Conservation (phyloP, 2,797 vertebrate species). For the Typhlichthys eigenmanni region DNA sequence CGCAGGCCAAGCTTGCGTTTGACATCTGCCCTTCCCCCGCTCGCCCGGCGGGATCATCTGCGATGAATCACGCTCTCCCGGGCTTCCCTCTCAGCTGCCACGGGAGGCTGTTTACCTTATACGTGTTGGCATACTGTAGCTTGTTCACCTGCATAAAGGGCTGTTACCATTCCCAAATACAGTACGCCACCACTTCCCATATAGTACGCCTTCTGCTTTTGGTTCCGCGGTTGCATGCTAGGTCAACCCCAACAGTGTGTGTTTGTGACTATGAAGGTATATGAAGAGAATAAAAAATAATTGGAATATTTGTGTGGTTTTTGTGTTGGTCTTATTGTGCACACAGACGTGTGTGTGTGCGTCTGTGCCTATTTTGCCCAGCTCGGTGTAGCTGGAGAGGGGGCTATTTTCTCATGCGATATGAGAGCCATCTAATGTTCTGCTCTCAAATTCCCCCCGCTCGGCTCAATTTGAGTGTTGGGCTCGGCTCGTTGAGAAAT, state of each 20-base stretch:
- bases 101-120: no score
- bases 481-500: conserved; percentile 82
- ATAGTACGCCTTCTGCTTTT: conserved; percentile 24
- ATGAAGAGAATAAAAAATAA: no score
- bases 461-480: conserved; percentile 80
- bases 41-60: background rate
- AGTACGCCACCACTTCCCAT: no score
- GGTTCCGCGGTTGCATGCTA: conserved; percentile 61
- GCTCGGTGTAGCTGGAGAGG: conserved; percentile 72
- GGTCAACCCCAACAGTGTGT: conserved; percentile 51
- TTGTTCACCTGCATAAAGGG: conserved; percentile 54
- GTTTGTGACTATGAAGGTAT: conserved; percentile 22
- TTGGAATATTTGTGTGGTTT: background rate
- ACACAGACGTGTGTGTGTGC: conserved; percentile 1
- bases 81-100: background rate
- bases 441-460: conserved; percentile 79
- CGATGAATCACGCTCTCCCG: background rate
- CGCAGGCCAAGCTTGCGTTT: background rate
- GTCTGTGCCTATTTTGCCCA: conserved; percentile 45
- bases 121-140: conserved; percentile 51
- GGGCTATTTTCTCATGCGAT: conserved; percentile 57
- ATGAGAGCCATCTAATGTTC: conserved; percentile 80
- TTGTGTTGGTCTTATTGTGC: conserved; percentile 7
- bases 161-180: no score
- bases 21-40: background rate